A percentile compares a stretch with the other conserved stretches of the same genome.
Evolutionary conservation across 2,888 invertebrate species (phyloP).

Genomic region (Physocephala rufipes): DNA sequence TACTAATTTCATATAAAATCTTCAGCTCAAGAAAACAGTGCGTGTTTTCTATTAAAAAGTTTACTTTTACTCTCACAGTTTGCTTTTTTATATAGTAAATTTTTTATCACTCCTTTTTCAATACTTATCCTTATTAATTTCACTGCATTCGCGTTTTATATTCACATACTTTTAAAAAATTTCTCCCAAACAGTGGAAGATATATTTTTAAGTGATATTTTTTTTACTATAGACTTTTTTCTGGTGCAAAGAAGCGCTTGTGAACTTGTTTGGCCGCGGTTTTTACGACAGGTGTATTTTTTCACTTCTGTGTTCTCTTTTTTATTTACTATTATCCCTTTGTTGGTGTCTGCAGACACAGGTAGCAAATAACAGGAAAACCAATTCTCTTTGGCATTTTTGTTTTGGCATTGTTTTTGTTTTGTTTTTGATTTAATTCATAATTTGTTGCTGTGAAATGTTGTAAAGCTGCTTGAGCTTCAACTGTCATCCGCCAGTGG

Average conservation of each 20-base stretch:
- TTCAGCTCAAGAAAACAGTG: too few relatives aligned
- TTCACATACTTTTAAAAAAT: background rate
- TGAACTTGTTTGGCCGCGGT: background rate
- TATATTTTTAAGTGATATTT: background rate
- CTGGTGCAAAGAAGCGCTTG: background rate
- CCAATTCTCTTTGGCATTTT: slow-evolving; percentile 12
- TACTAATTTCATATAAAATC: too few relatives aligned
- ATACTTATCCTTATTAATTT: slow-evolving; percentile 5
- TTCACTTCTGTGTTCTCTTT: background rate
- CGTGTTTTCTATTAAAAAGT: too few relatives aligned
- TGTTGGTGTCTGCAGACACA: background rate
- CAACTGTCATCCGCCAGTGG: background rate
- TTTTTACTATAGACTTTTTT: background rate
- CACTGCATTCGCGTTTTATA: background rate
- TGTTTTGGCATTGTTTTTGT: slow-evolving; percentile 12
- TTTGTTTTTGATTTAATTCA: slow-evolving; percentile 29
- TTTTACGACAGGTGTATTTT: slow-evolving; percentile 4
- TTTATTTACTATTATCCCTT: background rate
- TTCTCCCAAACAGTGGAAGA: background rate
- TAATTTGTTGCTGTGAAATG: slow-evolving; percentile 25
- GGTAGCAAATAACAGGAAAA: background rate
- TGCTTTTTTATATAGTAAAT: background rate
- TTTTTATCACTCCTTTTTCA: background rate
- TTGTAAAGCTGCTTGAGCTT: slow-evolving; percentile 14
- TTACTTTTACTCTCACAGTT: too few relatives aligned